Conservation (phyloP, 2,113 vertebrate genomes). For the Lynx canadensis region DNA sequence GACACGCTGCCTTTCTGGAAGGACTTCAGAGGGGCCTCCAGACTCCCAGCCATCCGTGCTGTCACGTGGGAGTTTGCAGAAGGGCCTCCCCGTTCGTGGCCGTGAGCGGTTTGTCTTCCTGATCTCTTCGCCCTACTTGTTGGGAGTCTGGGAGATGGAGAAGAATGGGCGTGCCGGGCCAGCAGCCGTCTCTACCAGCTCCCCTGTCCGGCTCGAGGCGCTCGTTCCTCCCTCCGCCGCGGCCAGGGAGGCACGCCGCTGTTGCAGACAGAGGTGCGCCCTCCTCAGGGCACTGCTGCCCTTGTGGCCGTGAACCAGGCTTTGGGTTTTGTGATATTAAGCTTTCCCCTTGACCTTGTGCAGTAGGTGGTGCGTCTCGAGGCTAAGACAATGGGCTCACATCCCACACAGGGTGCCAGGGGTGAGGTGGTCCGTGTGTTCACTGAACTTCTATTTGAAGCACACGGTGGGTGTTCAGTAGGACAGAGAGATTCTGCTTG, state of each 20-base stretch:
- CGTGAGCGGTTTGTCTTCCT: neutral
- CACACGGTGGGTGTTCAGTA: neutral
- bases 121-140: neutral
- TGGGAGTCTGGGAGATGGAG: neutral
- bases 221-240: too few relatives aligned
- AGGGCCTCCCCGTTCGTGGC: neutral
- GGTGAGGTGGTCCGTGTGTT: neutral
- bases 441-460: neutral
- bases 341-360: neutral
- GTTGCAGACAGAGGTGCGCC: neutral
- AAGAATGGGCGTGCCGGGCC: neutral
- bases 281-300: neutral
- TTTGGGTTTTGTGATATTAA: neutral
- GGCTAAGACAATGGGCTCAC: neutral
- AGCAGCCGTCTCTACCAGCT: too few relatives aligned
- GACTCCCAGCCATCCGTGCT: neutral
- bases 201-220: accelerated
- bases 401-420: neutral
- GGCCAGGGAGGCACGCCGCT: neutral
- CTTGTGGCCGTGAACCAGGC: neutral
- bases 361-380: neutral
- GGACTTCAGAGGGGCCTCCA: neutral
- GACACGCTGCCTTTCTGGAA: neutral
- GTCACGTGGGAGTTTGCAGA: neutral
- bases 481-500: neutral